Percentiles rank a stretch among this genome's conserved stretches.
phyloP scores from a whole-genome alignment of 2,113 vertebrate species.

The Heteronetta atricapilla region DNA sequence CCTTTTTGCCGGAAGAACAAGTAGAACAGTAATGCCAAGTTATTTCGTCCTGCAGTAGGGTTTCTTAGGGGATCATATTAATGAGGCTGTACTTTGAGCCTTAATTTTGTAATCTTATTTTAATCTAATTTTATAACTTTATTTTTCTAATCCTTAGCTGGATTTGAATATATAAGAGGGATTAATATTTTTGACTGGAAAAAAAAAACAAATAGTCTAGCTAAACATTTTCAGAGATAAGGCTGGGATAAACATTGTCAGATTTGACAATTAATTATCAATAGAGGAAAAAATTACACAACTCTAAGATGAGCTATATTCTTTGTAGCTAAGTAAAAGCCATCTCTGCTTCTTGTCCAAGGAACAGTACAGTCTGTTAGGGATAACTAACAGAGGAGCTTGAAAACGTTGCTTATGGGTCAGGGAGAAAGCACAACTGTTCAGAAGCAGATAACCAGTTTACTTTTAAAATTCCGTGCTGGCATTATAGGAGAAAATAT shows the following conservation, averaged over 20 bases:
- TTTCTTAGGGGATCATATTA: neutral
- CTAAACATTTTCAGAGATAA: neutral
- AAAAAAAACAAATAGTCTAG: neutral
- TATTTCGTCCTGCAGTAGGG: neutral
- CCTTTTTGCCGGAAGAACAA: neutral
- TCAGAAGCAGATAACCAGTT: neutral
- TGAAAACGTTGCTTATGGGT: neutral
- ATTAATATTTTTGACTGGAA: neutral
- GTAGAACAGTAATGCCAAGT: neutral
- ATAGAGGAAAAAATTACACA: neutral
- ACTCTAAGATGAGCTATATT: neutral
- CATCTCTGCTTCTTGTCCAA: neutral
- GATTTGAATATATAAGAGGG: neutral
- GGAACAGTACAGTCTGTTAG: neutral
- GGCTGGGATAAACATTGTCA: neutral
- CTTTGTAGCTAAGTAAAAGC: neutral
- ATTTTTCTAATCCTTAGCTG: neutral
- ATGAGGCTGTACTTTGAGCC: neutral
- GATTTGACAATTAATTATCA: neutral
- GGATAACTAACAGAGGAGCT: neutral
- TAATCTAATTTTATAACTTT: neutral
- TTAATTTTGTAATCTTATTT: neutral
- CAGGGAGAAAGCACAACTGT: neutral
- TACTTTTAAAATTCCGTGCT: neutral
- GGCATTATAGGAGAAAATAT: neutral